Evolutionary conservation across 2,888 invertebrate genomes (phyloP).

Genomic region (Cistogaster globosa): DNA sequence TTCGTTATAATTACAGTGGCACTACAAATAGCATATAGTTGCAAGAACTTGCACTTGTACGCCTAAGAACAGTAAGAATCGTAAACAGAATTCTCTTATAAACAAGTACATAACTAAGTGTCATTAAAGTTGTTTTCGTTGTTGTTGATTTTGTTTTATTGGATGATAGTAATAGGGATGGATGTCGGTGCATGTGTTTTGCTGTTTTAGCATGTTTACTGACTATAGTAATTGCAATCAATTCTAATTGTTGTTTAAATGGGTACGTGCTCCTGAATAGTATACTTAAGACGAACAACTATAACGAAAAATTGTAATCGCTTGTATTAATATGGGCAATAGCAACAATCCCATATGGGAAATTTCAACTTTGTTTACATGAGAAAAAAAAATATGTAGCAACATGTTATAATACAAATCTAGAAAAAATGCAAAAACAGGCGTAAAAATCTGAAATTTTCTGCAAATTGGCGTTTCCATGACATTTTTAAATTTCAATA

Average conservation of each 20-base stretch:
- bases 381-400: no score
- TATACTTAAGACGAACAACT: constrained; percentile 74
- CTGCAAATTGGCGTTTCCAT: no score
- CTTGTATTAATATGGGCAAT: constrained; percentile 20
- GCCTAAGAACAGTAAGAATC: constrained; percentile 1
- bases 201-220: constrained; percentile 72
- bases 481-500: no score
- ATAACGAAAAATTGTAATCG: constrained; percentile 30
- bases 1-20: constrained; percentile 51
- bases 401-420: no score
- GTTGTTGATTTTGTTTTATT: constrained; percentile 20
- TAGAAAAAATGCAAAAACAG: no score
- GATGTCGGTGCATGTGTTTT: constrained; percentile 23
- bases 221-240: constrained; percentile 81
- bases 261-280: constrained; percentile 73
- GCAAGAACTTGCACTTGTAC: constrained; percentile 19
- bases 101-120: constrained; percentile 25
- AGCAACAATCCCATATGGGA: constrained; percentile 4
- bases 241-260: constrained; percentile 80
- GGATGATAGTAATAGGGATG: constrained; percentile 6
- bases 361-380: background rate
- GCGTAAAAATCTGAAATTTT: no score
- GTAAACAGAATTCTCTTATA: constrained; percentile 2
- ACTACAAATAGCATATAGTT: constrained; percentile 6
- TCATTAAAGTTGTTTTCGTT: constrained; percentile 1